Conservation (phyloP, 2,888 invertebrate genomes). For the Spialia ferax region DNA sequence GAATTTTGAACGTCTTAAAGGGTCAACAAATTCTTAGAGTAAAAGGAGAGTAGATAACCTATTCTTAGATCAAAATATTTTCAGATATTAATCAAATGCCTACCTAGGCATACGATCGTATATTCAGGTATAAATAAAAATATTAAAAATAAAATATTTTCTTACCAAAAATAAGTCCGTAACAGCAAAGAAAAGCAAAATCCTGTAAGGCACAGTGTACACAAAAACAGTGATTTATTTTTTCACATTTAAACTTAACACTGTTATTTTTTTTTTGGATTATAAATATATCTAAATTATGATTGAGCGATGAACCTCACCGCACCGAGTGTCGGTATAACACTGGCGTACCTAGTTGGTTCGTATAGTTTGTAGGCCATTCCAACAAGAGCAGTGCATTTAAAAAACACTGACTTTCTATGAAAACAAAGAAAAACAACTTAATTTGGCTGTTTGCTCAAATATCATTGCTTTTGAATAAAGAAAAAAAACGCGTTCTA, state of each 20-base stretch:
- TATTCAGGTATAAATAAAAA: no score
- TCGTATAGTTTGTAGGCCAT: slow-evolving; percentile 42
- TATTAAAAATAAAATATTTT: neutral
- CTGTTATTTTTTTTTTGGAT: slow-evolving; percentile 20
- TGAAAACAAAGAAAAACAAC: slow-evolving; percentile 45
- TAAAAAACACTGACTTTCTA: slow-evolving; percentile 46
- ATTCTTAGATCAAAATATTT: no score
- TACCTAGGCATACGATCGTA: no score
- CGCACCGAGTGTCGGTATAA: slow-evolving; percentile 70
- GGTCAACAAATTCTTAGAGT: no score
- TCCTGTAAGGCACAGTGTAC: slow-evolving; percentile 25
- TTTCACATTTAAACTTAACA: slow-evolving; percentile 43
- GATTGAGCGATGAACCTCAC: slow-evolving; percentile 59
- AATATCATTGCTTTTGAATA: slow-evolving; percentile 21
- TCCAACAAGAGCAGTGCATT: slow-evolving; percentile 18
- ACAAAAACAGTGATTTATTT: slow-evolving; percentile 11
- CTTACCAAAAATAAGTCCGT: slow-evolving; percentile 24
- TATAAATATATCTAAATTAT: slow-evolving; percentile 30
- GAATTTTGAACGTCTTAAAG: no score
- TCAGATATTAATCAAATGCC: no score
- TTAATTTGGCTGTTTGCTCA: slow-evolving; percentile 43
- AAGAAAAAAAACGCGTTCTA: slow-evolving; percentile 46
- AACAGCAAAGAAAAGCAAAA: slow-evolving; percentile 7
- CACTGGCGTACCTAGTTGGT: slow-evolving; percentile 58
- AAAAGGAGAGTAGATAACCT: no score